These are phyloP conservation scores for Turdus rufiventris DNA, from an alignment of 2,113 vertebrate species.

Conservation along the genomic window DNA sequence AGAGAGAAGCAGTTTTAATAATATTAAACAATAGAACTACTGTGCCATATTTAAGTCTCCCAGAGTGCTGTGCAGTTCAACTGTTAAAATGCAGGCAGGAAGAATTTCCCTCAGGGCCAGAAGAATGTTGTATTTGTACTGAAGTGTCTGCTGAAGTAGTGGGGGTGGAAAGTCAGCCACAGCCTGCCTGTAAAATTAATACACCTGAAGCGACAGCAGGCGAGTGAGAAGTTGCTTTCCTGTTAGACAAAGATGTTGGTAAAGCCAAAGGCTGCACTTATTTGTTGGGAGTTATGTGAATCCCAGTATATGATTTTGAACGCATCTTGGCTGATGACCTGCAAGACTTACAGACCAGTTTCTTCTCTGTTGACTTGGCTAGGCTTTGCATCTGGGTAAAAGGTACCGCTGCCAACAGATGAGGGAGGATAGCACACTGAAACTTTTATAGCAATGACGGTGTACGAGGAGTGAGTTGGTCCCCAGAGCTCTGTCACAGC, in stretches of 20 bases:
- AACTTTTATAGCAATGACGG: fast-evolving
- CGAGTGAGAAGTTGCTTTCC: background rate
- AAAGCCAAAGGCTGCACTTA: background rate
- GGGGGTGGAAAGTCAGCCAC: background rate
- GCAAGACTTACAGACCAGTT: background rate
- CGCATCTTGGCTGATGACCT: background rate
- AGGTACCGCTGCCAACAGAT: background rate
- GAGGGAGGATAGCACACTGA: background rate
- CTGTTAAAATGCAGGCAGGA: constrained; percentile 47
- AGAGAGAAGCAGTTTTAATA: constrained; percentile 26
- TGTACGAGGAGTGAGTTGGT: background rate
- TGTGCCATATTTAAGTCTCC: constrained; percentile 57
- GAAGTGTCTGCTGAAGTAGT: background rate
- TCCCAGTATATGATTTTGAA: background rate
- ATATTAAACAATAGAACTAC: constrained; percentile 53
- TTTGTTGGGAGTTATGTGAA: background rate
- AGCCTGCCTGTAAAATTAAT: background rate
- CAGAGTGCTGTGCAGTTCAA: background rate
- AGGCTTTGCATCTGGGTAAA: background rate
- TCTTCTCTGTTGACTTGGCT: background rate
- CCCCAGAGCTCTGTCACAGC: background rate
- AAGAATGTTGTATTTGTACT: constrained; percentile 57
- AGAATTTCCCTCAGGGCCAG: constrained; percentile 41
- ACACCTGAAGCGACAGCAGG: constrained; percentile 12
- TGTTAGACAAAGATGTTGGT: background rate